Base-by-base conservation (phyloP, 2,888 invertebrate genomes). In the Pheosia tremula region DNA sequence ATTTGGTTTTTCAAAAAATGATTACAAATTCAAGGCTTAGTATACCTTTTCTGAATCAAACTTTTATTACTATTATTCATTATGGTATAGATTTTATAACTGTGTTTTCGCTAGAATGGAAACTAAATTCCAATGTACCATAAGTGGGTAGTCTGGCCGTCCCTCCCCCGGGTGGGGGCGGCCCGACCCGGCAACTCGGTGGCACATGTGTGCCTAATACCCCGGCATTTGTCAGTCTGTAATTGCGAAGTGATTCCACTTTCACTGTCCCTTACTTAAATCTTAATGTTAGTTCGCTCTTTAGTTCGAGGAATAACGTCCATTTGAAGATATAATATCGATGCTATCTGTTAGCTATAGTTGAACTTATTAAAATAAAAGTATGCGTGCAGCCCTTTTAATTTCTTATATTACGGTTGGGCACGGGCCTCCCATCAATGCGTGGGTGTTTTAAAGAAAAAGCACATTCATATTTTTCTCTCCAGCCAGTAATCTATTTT, bases 211-310 rank as follows among this genome's bases (percentile, higher is more conserved):
- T 83, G 82, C 69, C 79, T 93, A 93, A 93, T 93, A 91, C 79
- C 92, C 90, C 78, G 85, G 81, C 93, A 93, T 93, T 93, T 92
- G 91, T 93, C 93, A 93, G 92, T 83, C 84, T 91, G 88, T 93
- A 93, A 93, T 93, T 90, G 90, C 92, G 75, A 92, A 90, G 87
- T 83, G 89, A 93, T 91, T 90, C 81, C 87, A 87, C 90, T 89
- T 88, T 86, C 85, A 73, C 81, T 88, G 89, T 87, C 90, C 92
- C 91, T 91, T 90, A 86, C 88, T 89, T 85, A 86, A 85, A 88
- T 89, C 90, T 91, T 92, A 93, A 91, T 91, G 91, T 84, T 81
- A 88, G 82, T 90, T 89, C 79, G 80, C 80, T 83, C 79, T 72
- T 72, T 81, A 79, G 82, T 82, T 82, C 72, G 66, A 62, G 62